Base-by-base conservation (phyloP, 1,140 invertebrate species). In the Archivesica marissinica region DNA sequence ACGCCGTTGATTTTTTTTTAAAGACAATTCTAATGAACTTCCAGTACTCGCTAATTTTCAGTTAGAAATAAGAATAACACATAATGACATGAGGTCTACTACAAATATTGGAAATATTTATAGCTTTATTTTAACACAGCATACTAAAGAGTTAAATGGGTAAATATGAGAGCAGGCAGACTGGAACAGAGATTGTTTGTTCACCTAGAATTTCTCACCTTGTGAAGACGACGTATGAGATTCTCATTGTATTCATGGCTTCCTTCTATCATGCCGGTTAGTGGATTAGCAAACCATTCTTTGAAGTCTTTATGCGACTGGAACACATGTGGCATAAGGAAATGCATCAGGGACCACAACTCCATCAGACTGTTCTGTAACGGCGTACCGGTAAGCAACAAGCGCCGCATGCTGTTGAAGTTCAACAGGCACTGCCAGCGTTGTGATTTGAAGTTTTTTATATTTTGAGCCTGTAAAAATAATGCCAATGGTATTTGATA, bases 381-480 rank as follows among this genome's bases (percentile, higher is more conserved):
- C 35, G 99, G 99, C 41, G 99, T 99, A 86, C 99, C 99, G 59
- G 99, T 99, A 87, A 99, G 94, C 64, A 99, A 95, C 52, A 99
- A 94, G 56, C 99, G 96, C 86, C 98, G 97, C 93, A 99, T 97
- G 11, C 98, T 98, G 92, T 98, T 97, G 94, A 99, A 99, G 94
- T 99, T 99, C 9, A 99, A 95, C 70, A 99, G 94, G 89, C 99
- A 95, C 94, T 99, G 99, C 99, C 99, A 99, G 66, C 99, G 95
- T 93, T 99, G 99, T 17, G 98, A 99, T 94, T 99, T 99, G 92
- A 99, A 99, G 94, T 99, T 99, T 95, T 99, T 99, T 78, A 99
- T 99, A 93, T 99, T 99, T 92, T 99, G 99, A 28, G 99, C 99
- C 95, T 94, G 78, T 33, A 92, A 88, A 66, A 50, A 11, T 11